Evolutionary conservation across 1,140 invertebrate species (phyloP).

Genomic region (Procambarus clarkii): DNA sequence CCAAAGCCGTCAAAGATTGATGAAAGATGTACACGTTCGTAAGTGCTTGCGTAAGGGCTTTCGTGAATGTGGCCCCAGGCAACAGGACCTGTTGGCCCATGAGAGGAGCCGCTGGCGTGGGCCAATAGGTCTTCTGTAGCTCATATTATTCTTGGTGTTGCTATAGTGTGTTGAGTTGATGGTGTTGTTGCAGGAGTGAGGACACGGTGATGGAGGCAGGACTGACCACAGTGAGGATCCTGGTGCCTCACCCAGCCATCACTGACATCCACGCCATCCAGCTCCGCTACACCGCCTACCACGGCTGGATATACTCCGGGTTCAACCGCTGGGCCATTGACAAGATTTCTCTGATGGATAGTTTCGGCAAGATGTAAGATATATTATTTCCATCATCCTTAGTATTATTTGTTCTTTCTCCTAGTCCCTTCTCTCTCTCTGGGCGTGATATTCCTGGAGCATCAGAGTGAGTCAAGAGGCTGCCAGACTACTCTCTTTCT

Average conservation of each 20-base stretch:
- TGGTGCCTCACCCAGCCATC: slow-evolving; percentile 91
- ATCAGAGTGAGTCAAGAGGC: no score
- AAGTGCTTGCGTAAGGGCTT: no score
- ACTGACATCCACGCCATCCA: slow-evolving; percentile 83
- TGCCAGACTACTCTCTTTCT: no score
- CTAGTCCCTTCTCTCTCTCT: neutral
- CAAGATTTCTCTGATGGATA: slow-evolving; percentile 89
- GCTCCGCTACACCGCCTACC: slow-evolving; percentile 91
- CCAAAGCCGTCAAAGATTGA: no score
- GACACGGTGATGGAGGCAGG: slow-evolving; percentile 86
- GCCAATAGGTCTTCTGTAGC: no score
- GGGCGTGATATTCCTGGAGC: no score
- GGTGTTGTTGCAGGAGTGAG: slow-evolving; percentile 81
- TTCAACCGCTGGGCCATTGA: slow-evolving; percentile 86
- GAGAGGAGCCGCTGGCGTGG: no score
- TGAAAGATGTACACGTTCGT: no score
- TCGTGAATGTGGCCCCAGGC: no score
- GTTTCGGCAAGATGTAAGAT: slow-evolving; percentile 86
- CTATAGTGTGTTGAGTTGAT: neutral
- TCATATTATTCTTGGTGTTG: no score
- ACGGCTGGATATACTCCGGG: slow-evolving; percentile 93
- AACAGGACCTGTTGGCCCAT: no score
- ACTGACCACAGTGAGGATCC: slow-evolving; percentile 84
- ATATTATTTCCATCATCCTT: neutral
- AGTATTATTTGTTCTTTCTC: neutral